Conservation (phyloP, 1,140 invertebrate genomes). For the Halictus rubicundus region DNA sequence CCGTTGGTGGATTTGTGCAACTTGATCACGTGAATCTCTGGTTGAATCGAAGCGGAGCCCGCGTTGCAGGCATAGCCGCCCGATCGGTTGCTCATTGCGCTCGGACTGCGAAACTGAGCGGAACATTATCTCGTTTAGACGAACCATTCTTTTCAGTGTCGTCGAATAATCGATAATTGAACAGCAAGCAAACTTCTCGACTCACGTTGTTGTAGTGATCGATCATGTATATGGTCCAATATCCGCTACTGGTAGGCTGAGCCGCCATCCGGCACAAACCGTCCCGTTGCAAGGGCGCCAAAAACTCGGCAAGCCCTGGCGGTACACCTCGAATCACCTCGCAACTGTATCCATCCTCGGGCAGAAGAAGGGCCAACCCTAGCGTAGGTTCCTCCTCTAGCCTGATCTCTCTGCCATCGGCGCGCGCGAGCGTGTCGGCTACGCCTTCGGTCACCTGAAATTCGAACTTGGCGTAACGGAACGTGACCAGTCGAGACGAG, state of each 20-base stretch:
- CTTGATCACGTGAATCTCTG: constrained; percentile 92
- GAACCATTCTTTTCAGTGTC: no score
- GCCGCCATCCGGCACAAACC: constrained; percentile 93
- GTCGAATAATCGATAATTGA: no score
- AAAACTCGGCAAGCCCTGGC: constrained; percentile 94
- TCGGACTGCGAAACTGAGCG: constrained; percentile 84
- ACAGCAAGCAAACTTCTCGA: neutral
- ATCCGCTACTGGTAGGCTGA: constrained; percentile 93
- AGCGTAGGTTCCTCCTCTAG: constrained; percentile 93
- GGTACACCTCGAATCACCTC: constrained; percentile 96
- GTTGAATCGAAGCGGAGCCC: constrained; percentile 79
- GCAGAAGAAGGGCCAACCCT: constrained; percentile 94
- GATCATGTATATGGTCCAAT: constrained; percentile 97
- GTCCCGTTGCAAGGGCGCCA: constrained; percentile 91
- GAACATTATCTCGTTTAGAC: neutral
- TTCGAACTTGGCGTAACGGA: neutral
- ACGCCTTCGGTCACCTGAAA: constrained; percentile 92
- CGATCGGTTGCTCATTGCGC: constrained; percentile 83
- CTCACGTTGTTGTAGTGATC: constrained; percentile 82
- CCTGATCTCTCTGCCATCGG: constrained; percentile 92
- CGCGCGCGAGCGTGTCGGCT: constrained; percentile 93
- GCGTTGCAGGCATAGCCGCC: constrained; percentile 77
- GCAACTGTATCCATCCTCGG: constrained; percentile 98
- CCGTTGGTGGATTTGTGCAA: constrained; percentile 94
- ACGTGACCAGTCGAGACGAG: neutral